Percentiles rank a stretch among this genome's conserved stretches.
Conservation (phyloP, 2,113 vertebrate genomes). For the Neolamprologus cancellatus region DNA sequence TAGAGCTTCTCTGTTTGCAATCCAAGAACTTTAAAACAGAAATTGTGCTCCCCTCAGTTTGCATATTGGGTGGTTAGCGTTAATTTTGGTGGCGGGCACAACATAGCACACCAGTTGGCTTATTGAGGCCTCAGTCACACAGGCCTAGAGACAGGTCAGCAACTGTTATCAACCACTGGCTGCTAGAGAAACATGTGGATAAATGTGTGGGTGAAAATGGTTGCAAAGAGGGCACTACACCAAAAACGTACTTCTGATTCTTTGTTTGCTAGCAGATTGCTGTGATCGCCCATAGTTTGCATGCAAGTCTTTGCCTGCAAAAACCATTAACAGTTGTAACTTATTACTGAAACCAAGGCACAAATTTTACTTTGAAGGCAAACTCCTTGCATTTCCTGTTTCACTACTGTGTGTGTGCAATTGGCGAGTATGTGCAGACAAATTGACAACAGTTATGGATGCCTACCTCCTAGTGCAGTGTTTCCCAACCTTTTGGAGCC, state of each 20-base stretch:
- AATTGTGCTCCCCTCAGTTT: not conserved
- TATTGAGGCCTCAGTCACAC: not conserved
- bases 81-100: not conserved
- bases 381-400: not conserved
- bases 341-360: not conserved
- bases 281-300: not conserved
- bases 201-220: not conserved
- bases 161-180: not conserved
- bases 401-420: not conserved
- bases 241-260: rapidly evolving
- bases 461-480: not conserved
- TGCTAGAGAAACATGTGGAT: not conserved
- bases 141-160: not conserved
- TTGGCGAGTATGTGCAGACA: not conserved
- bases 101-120: not conserved
- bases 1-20: not conserved
- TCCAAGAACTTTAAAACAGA: not conserved
- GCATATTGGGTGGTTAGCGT: not conserved
- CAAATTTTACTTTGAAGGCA: not conserved
- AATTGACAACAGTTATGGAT: rapidly evolving
- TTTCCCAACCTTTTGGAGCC: not conserved
- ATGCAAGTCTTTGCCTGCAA: not conserved
- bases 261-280: not conserved
- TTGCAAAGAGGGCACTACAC: not conserved
- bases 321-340: not conserved